Percentiles rank a stretch among this genome's conserved stretches.
phyloP scores from a whole-genome alignment of 2,888 invertebrate species.

The Acanthoscelides obtectus region DNA sequence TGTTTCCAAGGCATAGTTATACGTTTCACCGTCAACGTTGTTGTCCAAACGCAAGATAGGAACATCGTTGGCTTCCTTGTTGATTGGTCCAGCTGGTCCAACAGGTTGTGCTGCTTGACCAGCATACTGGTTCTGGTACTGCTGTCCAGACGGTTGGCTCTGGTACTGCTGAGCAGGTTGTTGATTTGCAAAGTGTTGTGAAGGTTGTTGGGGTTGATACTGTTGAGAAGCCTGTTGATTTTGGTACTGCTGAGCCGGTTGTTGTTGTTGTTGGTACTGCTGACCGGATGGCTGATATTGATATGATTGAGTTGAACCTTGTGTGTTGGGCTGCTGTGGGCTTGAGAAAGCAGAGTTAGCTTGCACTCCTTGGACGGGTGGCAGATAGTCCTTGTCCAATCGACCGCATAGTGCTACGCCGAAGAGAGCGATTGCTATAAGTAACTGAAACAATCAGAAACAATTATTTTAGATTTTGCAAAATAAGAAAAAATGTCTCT shows the following conservation, averaged over 20 bases:
- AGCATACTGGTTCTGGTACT: neutral
- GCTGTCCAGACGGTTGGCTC: neutral
- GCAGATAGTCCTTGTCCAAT: slow-evolving; percentile 28
- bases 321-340: neutral
- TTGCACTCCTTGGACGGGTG: slow-evolving; percentile 15
- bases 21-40: slow-evolving; percentile 36
- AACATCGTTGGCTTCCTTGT: slow-evolving; percentile 21
- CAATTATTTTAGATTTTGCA: too few relatives aligned
- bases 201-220: slow-evolving; percentile 13
- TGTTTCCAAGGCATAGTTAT: slow-evolving; percentile 51
- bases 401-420: slow-evolving; percentile 28
- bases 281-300: neutral
- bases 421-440: slow-evolving; percentile 24
- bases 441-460: slow-evolving; percentile 23
- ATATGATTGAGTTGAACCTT: neutral
- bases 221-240: neutral
- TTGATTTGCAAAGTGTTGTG: slow-evolving; percentile 28
- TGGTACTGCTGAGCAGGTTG: neutral
- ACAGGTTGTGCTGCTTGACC: neutral
- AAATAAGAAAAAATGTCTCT: too few relatives aligned
- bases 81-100: slow-evolving; percentile 13
- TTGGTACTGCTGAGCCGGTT: neutral
- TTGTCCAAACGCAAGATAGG: slow-evolving; percentile 36
- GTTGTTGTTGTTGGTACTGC: neutral
- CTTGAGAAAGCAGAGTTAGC: neutral